Conservation (phyloP, 1,140 invertebrate species). For the Euura lappo region DNA sequence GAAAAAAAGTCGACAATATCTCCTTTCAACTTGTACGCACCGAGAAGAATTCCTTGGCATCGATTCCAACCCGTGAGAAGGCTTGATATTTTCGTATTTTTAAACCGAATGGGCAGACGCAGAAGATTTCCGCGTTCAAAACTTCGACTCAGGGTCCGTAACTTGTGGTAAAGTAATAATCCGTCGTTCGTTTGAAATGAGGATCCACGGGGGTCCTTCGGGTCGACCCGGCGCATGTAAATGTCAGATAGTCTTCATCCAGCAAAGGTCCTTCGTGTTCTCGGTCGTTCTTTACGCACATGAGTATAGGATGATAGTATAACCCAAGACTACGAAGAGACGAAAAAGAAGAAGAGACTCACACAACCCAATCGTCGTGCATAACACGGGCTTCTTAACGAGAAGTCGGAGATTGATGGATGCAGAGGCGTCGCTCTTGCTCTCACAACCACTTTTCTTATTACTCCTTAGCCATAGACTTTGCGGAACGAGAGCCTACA, state of each 20-base stretch:
- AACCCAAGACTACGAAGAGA: too few relatives aligned
- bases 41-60: too few relatives aligned
- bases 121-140: too few relatives aligned
- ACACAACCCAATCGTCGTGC: conserved; percentile 20
- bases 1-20: too few relatives aligned
- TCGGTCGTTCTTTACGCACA: not conserved
- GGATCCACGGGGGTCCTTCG: conserved; percentile 45
- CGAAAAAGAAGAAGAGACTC: not conserved
- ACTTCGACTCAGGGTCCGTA: too few relatives aligned
- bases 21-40: too few relatives aligned
- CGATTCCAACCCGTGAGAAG: too few relatives aligned
- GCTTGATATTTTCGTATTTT: too few relatives aligned
- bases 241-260: conserved; percentile 35
- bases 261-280: conserved; percentile 10
- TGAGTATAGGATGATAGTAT: too few relatives aligned
- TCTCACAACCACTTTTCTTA: conserved; percentile 17
- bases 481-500: not conserved
- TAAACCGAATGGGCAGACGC: too few relatives aligned
- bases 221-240: conserved; percentile 35
- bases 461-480: not conserved
- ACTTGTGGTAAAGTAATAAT: not conserved
- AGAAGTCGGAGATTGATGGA: conserved; percentile 54
- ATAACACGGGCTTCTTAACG: conserved; percentile 52
- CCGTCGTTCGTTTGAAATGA: conserved; percentile 23
- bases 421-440: conserved; percentile 37